These are phyloP conservation scores for Beaufortia kweichowensis DNA, from an alignment of 2,113 vertebrate genomes.

Conservation along the genomic window DNA sequence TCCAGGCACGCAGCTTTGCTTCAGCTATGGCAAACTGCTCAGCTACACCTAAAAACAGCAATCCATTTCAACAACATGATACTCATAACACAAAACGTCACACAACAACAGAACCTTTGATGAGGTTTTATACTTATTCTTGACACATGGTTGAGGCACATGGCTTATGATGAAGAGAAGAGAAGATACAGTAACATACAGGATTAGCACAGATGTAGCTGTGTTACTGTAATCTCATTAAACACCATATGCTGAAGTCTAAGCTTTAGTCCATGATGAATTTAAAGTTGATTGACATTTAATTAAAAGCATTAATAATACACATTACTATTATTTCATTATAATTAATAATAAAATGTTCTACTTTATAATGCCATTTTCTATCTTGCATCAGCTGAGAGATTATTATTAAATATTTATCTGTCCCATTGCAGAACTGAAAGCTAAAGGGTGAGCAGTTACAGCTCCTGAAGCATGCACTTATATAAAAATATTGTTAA, in stretches of 20 bases:
- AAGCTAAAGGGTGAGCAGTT: no score
- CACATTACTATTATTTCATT: not conserved
- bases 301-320: not conserved
- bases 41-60: slow-evolving; percentile 76
- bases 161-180: not conserved
- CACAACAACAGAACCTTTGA: slow-evolving; percentile 1
- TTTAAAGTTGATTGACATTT: slow-evolving; percentile 20
- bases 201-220: slow-evolving; percentile 37
- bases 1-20: slow-evolving; percentile 94
- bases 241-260: slow-evolving; percentile 68
- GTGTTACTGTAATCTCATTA: slow-evolving; percentile 66
- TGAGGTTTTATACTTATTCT: no score
- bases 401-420: no score
- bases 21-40: slow-evolving; percentile 97
- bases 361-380: not conserved
- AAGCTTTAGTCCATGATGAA: slow-evolving; percentile 26
- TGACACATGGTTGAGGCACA: no score
- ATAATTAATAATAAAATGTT: not conserved
- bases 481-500: no score
- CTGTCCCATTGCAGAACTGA: no score
- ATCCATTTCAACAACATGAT: not conserved
- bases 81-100: slow-evolving; percentile 8
- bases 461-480: no score
- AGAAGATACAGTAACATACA: not conserved
- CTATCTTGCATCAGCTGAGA: no score